Evolutionary conservation across 2,797 vertebrate genomes (phyloP).

Genomic region (Cyprinodon diabolis): DNA sequence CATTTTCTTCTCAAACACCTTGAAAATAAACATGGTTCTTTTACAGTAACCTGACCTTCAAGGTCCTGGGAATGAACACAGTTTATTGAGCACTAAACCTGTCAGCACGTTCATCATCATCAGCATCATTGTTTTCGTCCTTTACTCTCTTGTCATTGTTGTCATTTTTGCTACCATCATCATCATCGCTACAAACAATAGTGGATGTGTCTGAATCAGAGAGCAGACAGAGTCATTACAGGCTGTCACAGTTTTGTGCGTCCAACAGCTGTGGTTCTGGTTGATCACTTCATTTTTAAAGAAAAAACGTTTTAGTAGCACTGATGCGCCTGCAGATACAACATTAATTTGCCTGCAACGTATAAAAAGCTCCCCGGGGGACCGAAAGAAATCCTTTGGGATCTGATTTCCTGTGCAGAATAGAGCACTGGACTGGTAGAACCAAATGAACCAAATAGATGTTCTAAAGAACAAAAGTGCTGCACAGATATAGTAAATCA

Average conservation of each 20-base stretch:
- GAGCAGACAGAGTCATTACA: constrained; percentile 37
- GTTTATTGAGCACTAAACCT: constrained; percentile 58
- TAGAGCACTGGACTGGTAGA: constrained; percentile 4
- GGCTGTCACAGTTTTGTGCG: constrained; percentile 54
- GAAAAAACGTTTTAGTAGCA: constrained; percentile 55
- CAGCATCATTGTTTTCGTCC: constrained; percentile 21
- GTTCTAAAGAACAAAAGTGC: background rate
- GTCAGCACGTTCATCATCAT: constrained; percentile 50
- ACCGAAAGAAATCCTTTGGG: constrained; percentile 52
- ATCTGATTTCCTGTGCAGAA: constrained; percentile 37
- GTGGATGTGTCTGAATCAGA: constrained; percentile 17
- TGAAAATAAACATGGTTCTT: constrained; percentile 62
- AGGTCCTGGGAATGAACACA: constrained; percentile 72
- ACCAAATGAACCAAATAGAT: background rate
- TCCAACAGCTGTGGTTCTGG: constrained; percentile 72
- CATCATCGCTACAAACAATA: constrained; percentile 14
- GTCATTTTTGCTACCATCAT: constrained; percentile 15
- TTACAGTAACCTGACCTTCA: constrained; percentile 67
- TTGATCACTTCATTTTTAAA: constrained; percentile 45
- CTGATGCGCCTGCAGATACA: constrained; percentile 46
- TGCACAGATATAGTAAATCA: background rate
- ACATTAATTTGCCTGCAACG: constrained; percentile 68
- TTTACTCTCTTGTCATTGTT: constrained; percentile 2
- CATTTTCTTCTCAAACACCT: constrained; percentile 72
- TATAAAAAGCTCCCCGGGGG: constrained; percentile 64